These are phyloP conservation scores for Osmoderma eremita DNA, from an alignment of 2,888 invertebrate species.

Conservation along the genomic window DNA sequence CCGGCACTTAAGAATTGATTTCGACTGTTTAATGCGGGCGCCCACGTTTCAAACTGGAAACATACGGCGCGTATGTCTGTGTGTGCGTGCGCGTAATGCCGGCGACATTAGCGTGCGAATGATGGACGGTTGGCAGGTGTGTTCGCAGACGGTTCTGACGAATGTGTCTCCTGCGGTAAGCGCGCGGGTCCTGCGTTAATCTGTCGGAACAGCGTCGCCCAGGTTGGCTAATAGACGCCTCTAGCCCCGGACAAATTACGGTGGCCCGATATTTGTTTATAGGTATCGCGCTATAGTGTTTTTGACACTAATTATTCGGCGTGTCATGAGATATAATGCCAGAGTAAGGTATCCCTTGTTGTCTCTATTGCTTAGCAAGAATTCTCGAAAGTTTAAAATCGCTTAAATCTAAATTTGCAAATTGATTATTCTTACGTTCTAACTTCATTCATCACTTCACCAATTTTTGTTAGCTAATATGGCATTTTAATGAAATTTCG, in stretches of 20 bases:
- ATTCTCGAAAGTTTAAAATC: too few species aligned
- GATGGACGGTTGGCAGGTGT: slow-evolving; percentile 54
- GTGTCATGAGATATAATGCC: slow-evolving; percentile 44
- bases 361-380: too few species aligned
- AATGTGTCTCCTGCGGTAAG: slow-evolving; percentile 51
- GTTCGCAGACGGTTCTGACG: slow-evolving; percentile 49
- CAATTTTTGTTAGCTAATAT: too few species aligned
- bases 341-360: too few species aligned
- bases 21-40: slow-evolving; percentile 14
- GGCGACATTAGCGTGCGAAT: slow-evolving; percentile 45
- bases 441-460: too few species aligned
- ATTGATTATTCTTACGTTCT: too few species aligned
- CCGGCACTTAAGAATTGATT: slow-evolving; percentile 33
- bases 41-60: not conserved
- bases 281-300: slow-evolving; percentile 52
- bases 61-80: not conserved
- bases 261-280: slow-evolving; percentile 43
- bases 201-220: slow-evolving; percentile 44
- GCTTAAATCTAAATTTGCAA: too few species aligned
- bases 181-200: slow-evolving; percentile 46
- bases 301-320: slow-evolving; percentile 53
- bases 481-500: too few species aligned
- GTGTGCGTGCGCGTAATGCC: slow-evolving; percentile 4
- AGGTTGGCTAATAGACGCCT: slow-evolving; percentile 32
- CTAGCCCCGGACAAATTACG: slow-evolving; percentile 47